Conservation (phyloP, 2,113 vertebrate genomes). For the Oostethus manadensis region DNA sequence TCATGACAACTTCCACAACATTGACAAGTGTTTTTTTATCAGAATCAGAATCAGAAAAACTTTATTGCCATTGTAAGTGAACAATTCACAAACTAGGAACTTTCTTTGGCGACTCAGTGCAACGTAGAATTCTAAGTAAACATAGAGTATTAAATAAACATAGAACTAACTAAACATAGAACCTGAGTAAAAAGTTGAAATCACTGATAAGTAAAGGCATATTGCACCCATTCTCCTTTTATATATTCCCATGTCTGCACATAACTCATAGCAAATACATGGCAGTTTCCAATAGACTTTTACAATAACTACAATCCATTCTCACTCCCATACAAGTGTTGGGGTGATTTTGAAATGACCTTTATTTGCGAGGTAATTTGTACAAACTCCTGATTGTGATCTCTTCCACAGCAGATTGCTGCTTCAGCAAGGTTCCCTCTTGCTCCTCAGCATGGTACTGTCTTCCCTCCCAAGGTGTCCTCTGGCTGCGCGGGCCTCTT, state of each 20-base stretch:
- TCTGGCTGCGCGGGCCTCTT: slow-evolving; percentile 86
- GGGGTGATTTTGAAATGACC: slow-evolving; percentile 77
- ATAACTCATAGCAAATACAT: slow-evolving; percentile 21
- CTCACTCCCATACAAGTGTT: slow-evolving; percentile 25
- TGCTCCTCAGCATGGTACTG: slow-evolving; percentile 85
- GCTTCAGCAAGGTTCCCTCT: slow-evolving; percentile 92
- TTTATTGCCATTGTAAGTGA: too few relatives aligned
- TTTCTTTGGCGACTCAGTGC: too few relatives aligned
- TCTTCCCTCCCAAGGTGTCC: slow-evolving; percentile 86
- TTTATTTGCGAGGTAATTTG: slow-evolving; percentile 89
- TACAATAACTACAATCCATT: slow-evolving; percentile 39
- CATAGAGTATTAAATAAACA: too few relatives aligned
- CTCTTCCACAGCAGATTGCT: slow-evolving; percentile 78
- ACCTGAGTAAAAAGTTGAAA: too few relatives aligned
- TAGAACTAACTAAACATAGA: too few relatives aligned
- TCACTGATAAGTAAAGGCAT: too few relatives aligned
- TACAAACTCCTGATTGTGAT: slow-evolving; percentile 91
- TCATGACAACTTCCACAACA: too few relatives aligned
- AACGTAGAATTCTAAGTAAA: too few relatives aligned
- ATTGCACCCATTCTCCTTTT: neutral
- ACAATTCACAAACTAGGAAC: too few relatives aligned
- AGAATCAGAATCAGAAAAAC: too few relatives aligned
- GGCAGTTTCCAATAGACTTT: slow-evolving; percentile 42
- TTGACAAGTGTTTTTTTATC: too few relatives aligned
- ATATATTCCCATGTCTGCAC: slow-evolving; percentile 6